These are phyloP conservation scores for Cheirogaleus medius DNA, from an alignment of 2,113 vertebrate species.

Conservation along the genomic window DNA sequence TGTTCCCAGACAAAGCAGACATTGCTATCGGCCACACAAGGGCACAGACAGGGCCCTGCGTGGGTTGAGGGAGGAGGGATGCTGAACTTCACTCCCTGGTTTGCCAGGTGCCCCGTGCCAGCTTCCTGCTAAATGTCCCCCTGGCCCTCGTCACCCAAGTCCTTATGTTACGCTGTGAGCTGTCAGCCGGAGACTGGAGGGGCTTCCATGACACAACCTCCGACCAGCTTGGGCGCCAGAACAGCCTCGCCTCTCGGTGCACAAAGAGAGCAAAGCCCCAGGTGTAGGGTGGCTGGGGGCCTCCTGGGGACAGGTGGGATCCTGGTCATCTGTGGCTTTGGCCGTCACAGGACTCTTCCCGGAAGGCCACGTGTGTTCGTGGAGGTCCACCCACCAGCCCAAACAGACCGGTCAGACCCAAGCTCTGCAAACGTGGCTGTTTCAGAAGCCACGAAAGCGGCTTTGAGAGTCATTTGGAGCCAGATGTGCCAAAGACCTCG, in stretches of 20 bases:
- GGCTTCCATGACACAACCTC: accelerated
- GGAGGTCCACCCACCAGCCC: background rate
- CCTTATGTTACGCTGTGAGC: background rate
- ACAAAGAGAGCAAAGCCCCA: background rate
- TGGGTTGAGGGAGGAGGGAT: background rate
- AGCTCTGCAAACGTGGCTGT: background rate
- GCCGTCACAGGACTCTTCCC: background rate
- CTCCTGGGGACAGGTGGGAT: background rate
- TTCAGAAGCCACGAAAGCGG: background rate
- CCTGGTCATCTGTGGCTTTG: background rate
- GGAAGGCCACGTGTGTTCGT: constrained; percentile 32
- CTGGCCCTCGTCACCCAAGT: background rate
- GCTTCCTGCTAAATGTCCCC: background rate
- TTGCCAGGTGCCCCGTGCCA: background rate
- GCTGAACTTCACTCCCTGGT: background rate
- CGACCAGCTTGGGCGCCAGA: accelerated
- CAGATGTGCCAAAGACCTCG: background rate
- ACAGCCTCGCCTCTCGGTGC: too few species aligned
- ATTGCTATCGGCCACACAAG: background rate
- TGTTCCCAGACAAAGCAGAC: too few species aligned
- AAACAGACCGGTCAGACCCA: background rate
- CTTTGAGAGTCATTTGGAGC: background rate
- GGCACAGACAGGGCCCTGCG: background rate
- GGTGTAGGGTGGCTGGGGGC: too few species aligned
- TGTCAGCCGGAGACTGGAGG: accelerated